Base-by-base conservation (phyloP, 2,888 invertebrate genomes). In the Willowsia nigromaculata region DNA sequence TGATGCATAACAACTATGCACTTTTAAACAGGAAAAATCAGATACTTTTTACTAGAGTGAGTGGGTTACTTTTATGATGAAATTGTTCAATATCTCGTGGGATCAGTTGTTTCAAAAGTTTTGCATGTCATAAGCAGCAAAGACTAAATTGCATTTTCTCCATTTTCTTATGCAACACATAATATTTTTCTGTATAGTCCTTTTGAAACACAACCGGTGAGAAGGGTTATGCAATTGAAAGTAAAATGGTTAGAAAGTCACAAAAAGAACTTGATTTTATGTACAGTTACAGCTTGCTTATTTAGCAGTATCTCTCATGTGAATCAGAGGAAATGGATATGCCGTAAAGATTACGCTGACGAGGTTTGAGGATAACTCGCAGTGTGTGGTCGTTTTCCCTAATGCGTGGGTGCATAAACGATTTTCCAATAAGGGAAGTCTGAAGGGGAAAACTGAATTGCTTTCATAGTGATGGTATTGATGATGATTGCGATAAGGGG, bases 61-160 rank as follows among this genome's bases (percentile, higher is more conserved):
- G 74, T 74, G 47, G 74, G 74, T 74, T 74, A 71, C 71, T 80
- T 86, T 71, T 74, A 81, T 82, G 30, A 40, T 53, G 68, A 47
- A 56, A 56, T 22, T n/a, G 25, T 68, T 82, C 71, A 47, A 43
- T 65, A 68, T 82, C 87, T 62, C 82, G 6, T 6, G 87, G 82
- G 82, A 74, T 71, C 68, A 50, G 37, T 86, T 81, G 86, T 85
- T 78, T 33, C 43, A 87, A 81, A 85, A 80, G 68, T 81, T 87
- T 81, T 81, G 80, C 86, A 87, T 78, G 80, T 62, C 53, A 76
- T 85, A 76, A 78, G 56, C 56, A 50, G 27, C 50, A 50, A 83
- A 65, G 50, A 50, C 40, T 65, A 83, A 68, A 83, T 83, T 83
- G 68, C 83, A 68, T 83, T 83, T 68, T 33, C 56, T 33, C 47